Evolutionary conservation across 2,888 invertebrate genomes (phyloP).

Genomic region (Coleophora flavipennella): DNA sequence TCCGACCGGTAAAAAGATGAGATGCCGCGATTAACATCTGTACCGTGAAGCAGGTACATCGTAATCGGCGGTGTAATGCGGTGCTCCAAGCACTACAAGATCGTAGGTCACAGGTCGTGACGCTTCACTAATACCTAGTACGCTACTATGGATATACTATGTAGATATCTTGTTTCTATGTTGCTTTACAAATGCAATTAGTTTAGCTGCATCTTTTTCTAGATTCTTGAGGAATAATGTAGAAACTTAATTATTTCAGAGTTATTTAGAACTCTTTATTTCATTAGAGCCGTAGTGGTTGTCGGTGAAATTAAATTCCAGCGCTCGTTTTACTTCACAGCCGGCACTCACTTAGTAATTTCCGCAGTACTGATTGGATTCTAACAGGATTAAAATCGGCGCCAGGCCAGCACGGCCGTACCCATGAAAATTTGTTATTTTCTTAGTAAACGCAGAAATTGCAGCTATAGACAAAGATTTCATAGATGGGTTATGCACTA

Average conservation of each 20-base stretch:
- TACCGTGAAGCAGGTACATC: constrained; percentile 38
- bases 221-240: too few relatives aligned
- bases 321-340: too few relatives aligned
- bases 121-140: constrained; percentile 1
- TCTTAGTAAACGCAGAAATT: constrained; percentile 12
- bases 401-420: constrained; percentile 1
- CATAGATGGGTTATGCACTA: too few relatives aligned
- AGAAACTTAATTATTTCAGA: too few relatives aligned
- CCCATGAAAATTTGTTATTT: constrained; percentile 8
- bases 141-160: too few relatives aligned
- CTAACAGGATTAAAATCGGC: constrained; percentile 8
- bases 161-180: too few relatives aligned
- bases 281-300: too few relatives aligned
- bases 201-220: background rate
- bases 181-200: background rate
- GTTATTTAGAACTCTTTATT: too few relatives aligned
- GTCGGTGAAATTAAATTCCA: too few relatives aligned
- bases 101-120: constrained; percentile 31
- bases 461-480: too few relatives aligned
- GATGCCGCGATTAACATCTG: constrained; percentile 51
- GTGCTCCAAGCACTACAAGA: constrained; percentile 17
- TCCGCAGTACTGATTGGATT: background rate
- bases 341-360: too few relatives aligned
- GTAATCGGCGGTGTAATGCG: constrained; percentile 32
- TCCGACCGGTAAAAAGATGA: constrained; percentile 37